These are phyloP conservation scores for Aphis gossypii DNA, from an alignment of 1,140 invertebrate genomes.

Conservation along the genomic window DNA sequence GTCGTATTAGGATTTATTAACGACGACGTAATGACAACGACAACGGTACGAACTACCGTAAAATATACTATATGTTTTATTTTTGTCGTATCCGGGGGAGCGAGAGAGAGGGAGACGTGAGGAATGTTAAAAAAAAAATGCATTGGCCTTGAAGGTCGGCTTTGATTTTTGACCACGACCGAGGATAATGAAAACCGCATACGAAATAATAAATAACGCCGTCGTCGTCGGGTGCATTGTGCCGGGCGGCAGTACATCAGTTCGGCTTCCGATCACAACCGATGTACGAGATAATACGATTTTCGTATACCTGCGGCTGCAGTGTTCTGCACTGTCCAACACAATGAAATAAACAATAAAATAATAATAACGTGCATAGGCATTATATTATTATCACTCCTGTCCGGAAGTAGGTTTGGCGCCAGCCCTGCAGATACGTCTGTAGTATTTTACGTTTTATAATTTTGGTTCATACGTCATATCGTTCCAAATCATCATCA, in stretches of 20 bases:
- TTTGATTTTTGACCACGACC: constrained; percentile 22
- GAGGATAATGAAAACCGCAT: not conserved
- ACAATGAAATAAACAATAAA: not conserved
- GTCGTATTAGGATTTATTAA: not conserved
- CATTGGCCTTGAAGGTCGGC: constrained; percentile 9
- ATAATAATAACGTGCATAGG: not conserved
- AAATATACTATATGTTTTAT: not conserved
- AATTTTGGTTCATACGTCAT: not conserved
- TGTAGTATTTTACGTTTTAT: not conserved
- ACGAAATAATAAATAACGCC: not conserved
- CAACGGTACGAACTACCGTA: not conserved
- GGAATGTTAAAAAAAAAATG: constrained; percentile 9
- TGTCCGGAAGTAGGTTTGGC: not conserved
- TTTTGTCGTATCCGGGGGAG: constrained; percentile 12
- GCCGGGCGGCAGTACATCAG: not conserved
- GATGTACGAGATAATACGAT: not conserved
- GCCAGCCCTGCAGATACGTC: not conserved
- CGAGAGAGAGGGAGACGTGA: not conserved
- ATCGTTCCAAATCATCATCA: not conserved
- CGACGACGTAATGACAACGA: not conserved
- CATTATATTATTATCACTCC: not conserved
- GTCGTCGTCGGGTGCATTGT: constrained; percentile 7
- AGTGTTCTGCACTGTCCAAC: not conserved
- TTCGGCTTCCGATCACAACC: constrained; percentile 5
- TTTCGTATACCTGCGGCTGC: not conserved